Base-by-base conservation (phyloP, 1,140 invertebrate genomes). In the Orchestia grillus region DNA sequence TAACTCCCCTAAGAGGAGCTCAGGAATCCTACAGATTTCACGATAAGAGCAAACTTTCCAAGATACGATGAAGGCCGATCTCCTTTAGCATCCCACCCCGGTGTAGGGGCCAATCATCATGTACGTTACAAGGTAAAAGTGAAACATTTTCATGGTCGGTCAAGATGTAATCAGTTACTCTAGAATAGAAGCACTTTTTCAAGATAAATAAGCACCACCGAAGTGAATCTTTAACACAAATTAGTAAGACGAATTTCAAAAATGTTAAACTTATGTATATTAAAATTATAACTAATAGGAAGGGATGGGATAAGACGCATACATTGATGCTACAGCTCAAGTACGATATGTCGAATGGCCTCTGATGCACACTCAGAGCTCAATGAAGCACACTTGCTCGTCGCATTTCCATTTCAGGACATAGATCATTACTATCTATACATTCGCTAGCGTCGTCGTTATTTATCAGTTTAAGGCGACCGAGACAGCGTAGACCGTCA, bases 241-340 rank as follows among this genome's bases (percentile, higher is more conserved):
- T 77, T 77, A 77, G 62, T 77, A 23, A 77, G 62, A 77, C 28
- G 36, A 77, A 77, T 77, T 77, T 77, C 62, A 77, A 77, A 77
- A 77, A 36, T 77, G 62, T 77, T 77, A 77, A 77, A 77, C 62
- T 77, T 77, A 77, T 77, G 11, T 77, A 77, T 77, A 23, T 77
- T 77, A 77, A 77, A 77, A 77, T 77, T 77, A 77, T 19, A 77
- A 77, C 62, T 77, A 77, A 77, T 77, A 77, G 62, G 62, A 77
- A 77, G 62, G 62, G 62, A 77, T 77, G 62, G 62, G 62, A 77
- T 77, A 23, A 77, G 62, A 77, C 62, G 11, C 62, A 77, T 77
- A 77, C 62, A 19, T 77, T 23, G 36, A 19, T 36, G 36, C 36
- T 77, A 77, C 62, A 77, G 62, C 62, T 77, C 62, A 77, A 77